phyloP scores from a whole-genome alignment of 2,888 invertebrate species.

The Lepidocyrtinus sp. region DNA sequence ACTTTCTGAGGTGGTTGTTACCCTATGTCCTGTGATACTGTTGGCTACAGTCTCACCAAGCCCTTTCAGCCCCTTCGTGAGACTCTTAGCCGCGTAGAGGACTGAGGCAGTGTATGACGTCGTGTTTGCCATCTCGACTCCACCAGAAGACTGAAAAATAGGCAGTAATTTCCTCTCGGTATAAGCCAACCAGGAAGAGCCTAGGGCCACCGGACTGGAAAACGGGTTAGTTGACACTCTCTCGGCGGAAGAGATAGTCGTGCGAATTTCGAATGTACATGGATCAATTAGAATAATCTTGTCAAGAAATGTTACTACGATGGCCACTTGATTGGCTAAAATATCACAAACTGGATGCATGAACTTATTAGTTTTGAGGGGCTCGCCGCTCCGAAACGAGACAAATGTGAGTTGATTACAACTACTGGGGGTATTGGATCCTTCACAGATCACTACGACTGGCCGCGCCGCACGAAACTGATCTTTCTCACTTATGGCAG shows the following conservation, averaged over 20 bases:
- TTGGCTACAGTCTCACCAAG: conserved; percentile 94
- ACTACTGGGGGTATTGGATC: conserved; percentile 60
- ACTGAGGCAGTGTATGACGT: conserved; percentile 89
- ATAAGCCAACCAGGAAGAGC: conserved; percentile 79
- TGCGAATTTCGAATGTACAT: conserved; percentile 86
- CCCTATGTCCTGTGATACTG: conserved; percentile 81
- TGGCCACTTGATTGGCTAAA: conserved; percentile 88
- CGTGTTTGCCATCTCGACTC: conserved; percentile 80
- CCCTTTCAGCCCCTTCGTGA: conserved; percentile 91
- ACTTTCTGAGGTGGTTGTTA: conserved; percentile 73
- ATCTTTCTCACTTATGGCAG: conserved; percentile 79
- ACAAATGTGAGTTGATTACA: conserved; percentile 78
- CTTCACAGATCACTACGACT: conserved; percentile 90
- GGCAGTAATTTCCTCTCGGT: conserved; percentile 89
- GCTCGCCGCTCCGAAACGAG: conserved; percentile 86
- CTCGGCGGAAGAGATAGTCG: conserved; percentile 88
- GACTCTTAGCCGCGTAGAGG: conserved; percentile 93
- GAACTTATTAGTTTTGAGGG: conserved; percentile 92
- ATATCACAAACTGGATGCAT: conserved; percentile 92
- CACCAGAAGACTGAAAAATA: conserved; percentile 83
- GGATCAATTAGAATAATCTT: conserved; percentile 94
- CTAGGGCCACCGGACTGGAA: conserved; percentile 84
- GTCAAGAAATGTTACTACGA: conserved; percentile 91
- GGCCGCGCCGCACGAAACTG: conserved; percentile 86
- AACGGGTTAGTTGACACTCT: conserved; percentile 88